phyloP scores from a whole-genome alignment of 2,797 vertebrate species.

The Enteromius viviparus region DNA sequence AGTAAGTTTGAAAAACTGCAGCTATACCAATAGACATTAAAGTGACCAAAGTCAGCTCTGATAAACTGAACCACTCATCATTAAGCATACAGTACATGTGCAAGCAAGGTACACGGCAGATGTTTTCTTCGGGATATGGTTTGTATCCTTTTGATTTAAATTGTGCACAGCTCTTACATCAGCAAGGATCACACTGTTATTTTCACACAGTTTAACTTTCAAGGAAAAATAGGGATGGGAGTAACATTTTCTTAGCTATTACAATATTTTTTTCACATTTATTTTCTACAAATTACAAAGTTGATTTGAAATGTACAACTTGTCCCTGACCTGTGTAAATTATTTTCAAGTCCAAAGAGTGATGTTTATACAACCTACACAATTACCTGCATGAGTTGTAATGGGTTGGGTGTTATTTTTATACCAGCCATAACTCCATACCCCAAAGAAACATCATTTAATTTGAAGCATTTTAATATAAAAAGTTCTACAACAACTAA shows the following conservation, averaged over 20 bases:
- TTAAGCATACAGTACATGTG: slow-evolving; percentile 49
- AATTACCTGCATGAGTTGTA: not conserved
- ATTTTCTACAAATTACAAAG: slow-evolving; percentile 1
- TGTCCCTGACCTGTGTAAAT: not conserved
- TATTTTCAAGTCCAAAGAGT: not conserved
- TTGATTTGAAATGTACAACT: slow-evolving; percentile 6
- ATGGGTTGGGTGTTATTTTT: not conserved
- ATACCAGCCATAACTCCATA: not conserved
- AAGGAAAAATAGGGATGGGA: not conserved
- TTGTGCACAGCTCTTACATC: not conserved
- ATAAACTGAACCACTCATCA: slow-evolving; percentile 67
- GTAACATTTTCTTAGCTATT: not conserved
- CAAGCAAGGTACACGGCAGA: slow-evolving; percentile 39
- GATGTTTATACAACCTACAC: not conserved
- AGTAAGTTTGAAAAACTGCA: slow-evolving; percentile 66
- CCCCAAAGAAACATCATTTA: not conserved
- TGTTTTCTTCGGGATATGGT: not conserved
- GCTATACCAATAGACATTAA: slow-evolving; percentile 62
- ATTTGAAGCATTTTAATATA: not conserved
- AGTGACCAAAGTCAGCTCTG: slow-evolving; percentile 60
- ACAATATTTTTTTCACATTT: not conserved
- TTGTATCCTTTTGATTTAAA: slow-evolving; percentile 7
- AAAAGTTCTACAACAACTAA: not conserved
- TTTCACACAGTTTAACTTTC: slow-evolving; percentile 6
- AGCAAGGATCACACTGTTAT: not conserved